phyloP scores from a whole-genome alignment of 2,797 vertebrate species.

The Catostomus latipinnis region DNA sequence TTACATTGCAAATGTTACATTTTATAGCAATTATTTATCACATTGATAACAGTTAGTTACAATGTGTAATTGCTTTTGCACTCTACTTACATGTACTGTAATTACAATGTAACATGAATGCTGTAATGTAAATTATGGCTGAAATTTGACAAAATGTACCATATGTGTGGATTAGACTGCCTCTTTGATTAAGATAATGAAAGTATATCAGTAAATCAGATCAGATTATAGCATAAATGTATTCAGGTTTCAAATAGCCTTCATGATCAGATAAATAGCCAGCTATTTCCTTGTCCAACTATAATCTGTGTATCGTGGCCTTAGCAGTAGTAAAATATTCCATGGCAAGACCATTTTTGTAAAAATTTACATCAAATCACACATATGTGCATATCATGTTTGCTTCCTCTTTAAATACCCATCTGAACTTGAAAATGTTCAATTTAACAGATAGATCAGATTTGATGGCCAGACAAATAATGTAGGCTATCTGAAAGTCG shows the following conservation, averaged over 20 bases:
- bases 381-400: background rate
- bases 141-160: background rate
- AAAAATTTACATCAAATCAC: background rate
- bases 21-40: too few relatives aligned
- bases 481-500: constrained; percentile 60
- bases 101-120: too few relatives aligned
- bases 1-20: too few relatives aligned
- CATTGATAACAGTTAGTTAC: too few relatives aligned
- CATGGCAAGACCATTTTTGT: background rate
- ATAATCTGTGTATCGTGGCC: background rate
- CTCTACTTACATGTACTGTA: too few relatives aligned
- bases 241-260: background rate
- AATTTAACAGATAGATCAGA: constrained; percentile 34
- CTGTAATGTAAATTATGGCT: too few relatives aligned
- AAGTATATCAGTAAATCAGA: background rate
- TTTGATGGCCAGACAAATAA: constrained; percentile 27
- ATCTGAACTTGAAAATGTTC: constrained; percentile 18
- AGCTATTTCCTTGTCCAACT: background rate
- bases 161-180: background rate
- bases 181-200: background rate
- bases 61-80: too few relatives aligned
- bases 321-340: background rate
- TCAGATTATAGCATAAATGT: background rate
- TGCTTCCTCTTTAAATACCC: background rate
- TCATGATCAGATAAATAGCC: background rate